Evolutionary conservation across 64 coral and sea anemone species (phyloP).

Genomic region (Porites australiensis): DNA sequence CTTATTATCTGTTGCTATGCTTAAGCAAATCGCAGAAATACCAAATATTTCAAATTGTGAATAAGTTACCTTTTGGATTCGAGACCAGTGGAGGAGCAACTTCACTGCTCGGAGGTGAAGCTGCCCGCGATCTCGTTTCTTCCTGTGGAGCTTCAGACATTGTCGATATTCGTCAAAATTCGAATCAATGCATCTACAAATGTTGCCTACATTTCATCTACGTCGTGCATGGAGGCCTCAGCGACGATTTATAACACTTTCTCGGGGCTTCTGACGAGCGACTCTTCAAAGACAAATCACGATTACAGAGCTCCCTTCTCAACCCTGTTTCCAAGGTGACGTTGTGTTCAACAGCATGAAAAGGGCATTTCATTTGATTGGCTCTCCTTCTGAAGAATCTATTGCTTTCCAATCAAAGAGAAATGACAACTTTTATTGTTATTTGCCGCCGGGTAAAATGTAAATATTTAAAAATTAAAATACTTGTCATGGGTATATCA

Average conservation of each 20-base stretch:
- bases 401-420: neutral
- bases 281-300: neutral
- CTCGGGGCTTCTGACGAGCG: neutral
- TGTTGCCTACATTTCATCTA: neutral
- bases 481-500: neutral
- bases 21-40: neutral
- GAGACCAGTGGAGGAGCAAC: conserved; percentile 82
- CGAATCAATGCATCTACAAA: neutral
- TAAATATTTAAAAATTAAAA: neutral
- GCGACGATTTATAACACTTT: neutral
- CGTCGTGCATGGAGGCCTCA: neutral
- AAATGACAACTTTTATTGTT: conserved; percentile 17
- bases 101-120: conserved; percentile 76
- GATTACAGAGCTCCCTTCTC: neutral
- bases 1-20: neutral
- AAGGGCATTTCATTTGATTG: neutral
- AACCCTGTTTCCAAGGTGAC: conserved; percentile 36
- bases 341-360: conserved; percentile 39
- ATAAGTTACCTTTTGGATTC: conserved; percentile 57
- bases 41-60: neutral
- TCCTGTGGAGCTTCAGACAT: conserved; percentile 85
- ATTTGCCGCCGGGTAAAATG: neutral
- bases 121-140: conserved; percentile 57
- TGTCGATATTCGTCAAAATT: conserved; percentile 17
- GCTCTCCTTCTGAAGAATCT: neutral